Conservation (phyloP, 2,888 invertebrate genomes). For the Serrognathus titanus region DNA sequence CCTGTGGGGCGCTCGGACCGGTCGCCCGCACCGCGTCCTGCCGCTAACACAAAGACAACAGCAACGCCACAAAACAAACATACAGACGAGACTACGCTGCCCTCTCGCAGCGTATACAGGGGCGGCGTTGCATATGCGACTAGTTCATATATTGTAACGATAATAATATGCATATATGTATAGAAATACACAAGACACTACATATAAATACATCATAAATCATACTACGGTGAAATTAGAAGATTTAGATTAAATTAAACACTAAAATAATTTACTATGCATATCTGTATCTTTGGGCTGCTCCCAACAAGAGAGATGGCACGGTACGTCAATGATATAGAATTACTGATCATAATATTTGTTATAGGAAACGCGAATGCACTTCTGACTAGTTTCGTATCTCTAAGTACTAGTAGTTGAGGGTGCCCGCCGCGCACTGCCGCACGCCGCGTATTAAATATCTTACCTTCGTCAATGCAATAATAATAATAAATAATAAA, state of each 20-base stretch:
- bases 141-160: conserved; percentile 33
- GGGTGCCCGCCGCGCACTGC: conserved; percentile 22
- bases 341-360: conserved; percentile 32
- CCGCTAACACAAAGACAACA: conserved; percentile 29
- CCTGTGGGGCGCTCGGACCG: too few relatives aligned
- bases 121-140: conserved; percentile 40
- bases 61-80: conserved; percentile 36
- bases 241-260: conserved; percentile 35
- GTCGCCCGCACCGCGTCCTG: neutral
- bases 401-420: conserved; percentile 39
- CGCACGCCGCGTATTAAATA: conserved; percentile 26
- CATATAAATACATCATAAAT: conserved; percentile 39
- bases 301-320: conserved; percentile 27
- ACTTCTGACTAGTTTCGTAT: conserved; percentile 52
- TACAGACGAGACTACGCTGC: conserved; percentile 21
- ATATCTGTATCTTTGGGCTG: conserved; percentile 25
- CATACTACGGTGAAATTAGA: conserved; percentile 24
- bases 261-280: conserved; percentile 32
- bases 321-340: conserved; percentile 21
- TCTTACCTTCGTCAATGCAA: conserved; percentile 10
- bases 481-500: conserved; percentile 24
- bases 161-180: conserved; percentile 22
- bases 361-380: conserved; percentile 49
- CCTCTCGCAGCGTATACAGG: conserved; percentile 20
- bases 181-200: conserved; percentile 47